These are phyloP conservation scores for Cybosia mesomella DNA, from an alignment of 2,888 invertebrate genomes.

Conservation along the genomic window DNA sequence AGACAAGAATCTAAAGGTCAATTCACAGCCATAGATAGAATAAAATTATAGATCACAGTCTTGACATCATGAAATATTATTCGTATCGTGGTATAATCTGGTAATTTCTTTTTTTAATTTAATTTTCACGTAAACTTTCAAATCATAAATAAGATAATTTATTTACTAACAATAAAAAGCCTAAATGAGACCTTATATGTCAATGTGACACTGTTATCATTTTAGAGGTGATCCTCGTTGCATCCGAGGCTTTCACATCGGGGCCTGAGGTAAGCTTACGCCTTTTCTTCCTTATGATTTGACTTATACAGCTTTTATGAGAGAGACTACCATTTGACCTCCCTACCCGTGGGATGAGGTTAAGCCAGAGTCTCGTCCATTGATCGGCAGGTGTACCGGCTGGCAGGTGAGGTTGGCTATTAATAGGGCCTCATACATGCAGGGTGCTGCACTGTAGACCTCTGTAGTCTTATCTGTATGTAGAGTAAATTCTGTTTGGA, in stretches of 20 bases:
- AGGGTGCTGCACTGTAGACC: background rate
- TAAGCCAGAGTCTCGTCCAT: background rate
- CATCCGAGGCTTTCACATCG: background rate
- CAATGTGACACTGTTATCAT: background rate
- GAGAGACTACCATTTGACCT: background rate
- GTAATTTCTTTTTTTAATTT: background rate
- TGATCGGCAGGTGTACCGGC: background rate
- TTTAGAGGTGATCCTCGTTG: background rate
- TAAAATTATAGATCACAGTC: constrained; percentile 11
- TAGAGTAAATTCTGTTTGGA: background rate
- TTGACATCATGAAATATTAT: background rate
- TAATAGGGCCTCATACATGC: background rate
- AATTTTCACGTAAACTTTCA: background rate
- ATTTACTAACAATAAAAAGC: no score
- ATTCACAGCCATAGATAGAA: constrained; percentile 23
- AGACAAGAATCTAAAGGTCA: constrained; percentile 27
- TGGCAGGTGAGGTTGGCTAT: background rate
- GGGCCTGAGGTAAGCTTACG: background rate
- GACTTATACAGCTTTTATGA: background rate
- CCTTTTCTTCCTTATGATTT: background rate
- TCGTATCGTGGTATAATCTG: background rate
- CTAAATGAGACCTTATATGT: no score
- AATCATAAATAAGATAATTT: no score
- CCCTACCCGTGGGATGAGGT: no score
- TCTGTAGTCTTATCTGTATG: background rate